phyloP scores from a whole-genome alignment of 1,140 invertebrate genomes.

The Drosophila leontia region DNA sequence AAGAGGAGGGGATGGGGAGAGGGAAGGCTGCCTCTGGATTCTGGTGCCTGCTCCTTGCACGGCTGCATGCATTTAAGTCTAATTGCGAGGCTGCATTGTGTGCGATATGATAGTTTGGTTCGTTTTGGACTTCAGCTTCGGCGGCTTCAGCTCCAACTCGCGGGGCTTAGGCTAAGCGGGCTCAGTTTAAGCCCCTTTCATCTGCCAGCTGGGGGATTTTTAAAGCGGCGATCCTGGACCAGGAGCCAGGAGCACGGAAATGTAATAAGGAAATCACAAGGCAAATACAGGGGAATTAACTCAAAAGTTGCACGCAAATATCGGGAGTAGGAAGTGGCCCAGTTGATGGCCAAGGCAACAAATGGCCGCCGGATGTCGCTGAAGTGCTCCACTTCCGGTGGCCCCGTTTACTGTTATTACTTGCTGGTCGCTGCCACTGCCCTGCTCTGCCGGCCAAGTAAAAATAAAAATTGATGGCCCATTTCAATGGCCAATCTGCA shows the following conservation, averaged over 20 bases:
- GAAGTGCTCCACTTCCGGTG: slow-evolving; percentile 41
- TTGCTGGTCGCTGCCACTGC: neutral
- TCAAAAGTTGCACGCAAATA: slow-evolving; percentile 51
- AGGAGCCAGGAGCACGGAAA: neutral
- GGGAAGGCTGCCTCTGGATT: slow-evolving; percentile 5
- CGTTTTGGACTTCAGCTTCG: slow-evolving; percentile 47
- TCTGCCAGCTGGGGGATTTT: slow-evolving; percentile 31
- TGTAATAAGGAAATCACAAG: slow-evolving; percentile 52
- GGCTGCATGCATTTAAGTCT: slow-evolving; percentile 75
- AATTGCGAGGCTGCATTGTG: slow-evolving; percentile 69
- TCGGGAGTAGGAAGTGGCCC: slow-evolving; percentile 31
- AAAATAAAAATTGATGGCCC: slow-evolving; percentile 43
- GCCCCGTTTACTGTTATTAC: slow-evolving; percentile 14
- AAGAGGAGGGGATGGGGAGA: slow-evolving; percentile 1
- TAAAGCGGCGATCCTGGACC: slow-evolving; percentile 9
- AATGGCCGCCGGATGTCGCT: slow-evolving; percentile 38
- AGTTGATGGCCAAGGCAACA: slow-evolving; percentile 13
- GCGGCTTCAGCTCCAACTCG: slow-evolving; percentile 18
- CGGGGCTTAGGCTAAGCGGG: slow-evolving; percentile 70
- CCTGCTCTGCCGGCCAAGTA: neutral
- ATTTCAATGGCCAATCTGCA: slow-evolving; percentile 2
- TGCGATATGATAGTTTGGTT: slow-evolving; percentile 69
- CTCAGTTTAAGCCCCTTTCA: slow-evolving; percentile 60
- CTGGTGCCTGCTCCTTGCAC: slow-evolving; percentile 38
- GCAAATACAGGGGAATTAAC: slow-evolving; percentile 52